Evolutionary conservation across 2,797 vertebrate species (phyloP), one percentile per base, ranked within the genome.

Genomic region (Hippocampus kuda): DNA sequence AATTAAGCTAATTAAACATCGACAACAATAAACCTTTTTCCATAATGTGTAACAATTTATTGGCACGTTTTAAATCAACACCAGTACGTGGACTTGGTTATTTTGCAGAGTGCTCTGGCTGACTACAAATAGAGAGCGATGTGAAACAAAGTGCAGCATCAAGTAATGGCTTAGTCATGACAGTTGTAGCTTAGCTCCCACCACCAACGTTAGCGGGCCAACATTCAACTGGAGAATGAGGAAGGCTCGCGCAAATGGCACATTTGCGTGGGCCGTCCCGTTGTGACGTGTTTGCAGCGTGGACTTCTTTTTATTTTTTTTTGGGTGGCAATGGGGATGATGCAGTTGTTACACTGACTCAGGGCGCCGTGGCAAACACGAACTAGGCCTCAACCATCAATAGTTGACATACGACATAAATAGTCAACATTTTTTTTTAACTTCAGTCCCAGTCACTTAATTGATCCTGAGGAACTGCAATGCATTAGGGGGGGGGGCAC

Each of bases 141-240:
- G 27, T 16, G 56, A 27, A 27, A 26, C n/a, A 13, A 18, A 60
- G 57, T 60, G 57, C 1, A 18, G 15, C 57, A 18, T 30, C 59
- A 34, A 60, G 59, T 60, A 34, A 34, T 60, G 59, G 16, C 59
- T 60, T 60, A 38, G 59, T 60, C 59, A 60, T 60, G 59, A 60
- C 27, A 20, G 15, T 20, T 38, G 53, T n/a, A n/a, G 53, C 53
- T 51, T 54, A 54, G n/a, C 56, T 27, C 24, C 12, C 12, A 12
- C 5, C 15, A 60, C 26, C 57, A 27, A 8, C 6, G 59, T 18
- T 60, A 38, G 59, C 57, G 57, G 57, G 26, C 27, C 57, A 30
- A 30, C 27, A 27, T 27, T 27, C 57, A 27, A 30, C 5, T 59
- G 11, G 53, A 51, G 18, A 13, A 57, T 16, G 56, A 26, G 56